Base-by-base conservation (phyloP, 2,888 invertebrate species). In the Cotesia congregata region DNA sequence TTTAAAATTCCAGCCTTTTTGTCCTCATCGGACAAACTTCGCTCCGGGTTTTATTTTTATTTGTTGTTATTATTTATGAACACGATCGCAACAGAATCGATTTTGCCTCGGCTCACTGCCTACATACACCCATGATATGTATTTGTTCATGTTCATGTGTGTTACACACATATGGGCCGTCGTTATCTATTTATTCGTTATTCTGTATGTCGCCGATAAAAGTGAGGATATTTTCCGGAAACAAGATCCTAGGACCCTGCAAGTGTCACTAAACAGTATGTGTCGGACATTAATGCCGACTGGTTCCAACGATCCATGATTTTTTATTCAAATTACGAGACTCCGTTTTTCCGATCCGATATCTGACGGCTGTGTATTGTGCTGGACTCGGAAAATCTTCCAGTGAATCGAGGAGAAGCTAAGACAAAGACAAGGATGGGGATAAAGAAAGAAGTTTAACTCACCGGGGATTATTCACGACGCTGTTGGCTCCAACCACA, bases 401-500 rank as follows among this genome's bases (percentile, higher is more conserved):
- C 50, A 3, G 30, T 3, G 30, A 2, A 40, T 41, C 7, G 59
- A 41, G 17, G 40, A 41, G 39, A 0, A 30, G 30, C 30, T 30
- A 30, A 30, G 30, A 30, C 30, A 30, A 30, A 30, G 30, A 30
- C 30, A 30, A 30, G 3, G 61, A 70, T 61, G 39, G 30, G 61
- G 70, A 72, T n/a, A 64, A 72, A 20, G 61, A 60, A 20, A 30
- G 71, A 38, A 30, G 12, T 40, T 41, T 15, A 68, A 60, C 17
- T 74, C 68, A 61, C 67, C n/a, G 62, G 50, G 50, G 38, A 75
- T 75, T 75, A 75, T 75, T 75, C 74, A 75, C 69, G 69, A 75
- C 69, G 64, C 64, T 39, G 74, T 75, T 69, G 74, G 74, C 71
- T 41, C 62, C 59, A 39, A 68, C 71, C 75, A 68, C 74, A 75